Percentiles rank a stretch among this genome's conserved stretches.
Conservation (phyloP, 2,113 vertebrate genomes). For the Plecotus auritus region DNA sequence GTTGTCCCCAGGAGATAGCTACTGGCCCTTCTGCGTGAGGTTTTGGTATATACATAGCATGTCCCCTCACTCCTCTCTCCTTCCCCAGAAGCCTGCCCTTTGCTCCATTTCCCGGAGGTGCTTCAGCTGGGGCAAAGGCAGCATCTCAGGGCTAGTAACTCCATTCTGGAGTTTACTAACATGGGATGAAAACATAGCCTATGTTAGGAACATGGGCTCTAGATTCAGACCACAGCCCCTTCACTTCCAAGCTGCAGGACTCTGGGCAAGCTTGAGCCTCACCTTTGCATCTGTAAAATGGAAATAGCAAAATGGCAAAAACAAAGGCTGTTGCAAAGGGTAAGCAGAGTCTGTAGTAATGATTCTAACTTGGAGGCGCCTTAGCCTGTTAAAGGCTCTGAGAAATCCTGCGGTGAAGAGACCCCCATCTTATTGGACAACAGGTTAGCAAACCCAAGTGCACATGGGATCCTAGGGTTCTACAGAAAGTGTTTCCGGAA, state of each 20-base stretch:
- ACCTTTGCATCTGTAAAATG: not conserved
- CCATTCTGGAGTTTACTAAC: not conserved
- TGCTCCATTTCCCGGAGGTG: not conserved
- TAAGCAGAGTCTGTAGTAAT: not conserved
- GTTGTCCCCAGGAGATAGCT: not conserved
- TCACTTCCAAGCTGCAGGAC: not conserved
- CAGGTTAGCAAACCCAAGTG: not conserved
- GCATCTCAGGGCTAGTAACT: not conserved
- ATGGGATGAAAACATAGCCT: not conserved
- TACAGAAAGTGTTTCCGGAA: not conserved
- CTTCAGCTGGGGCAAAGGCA: not conserved
- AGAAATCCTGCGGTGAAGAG: not conserved
- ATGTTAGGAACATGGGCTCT: not conserved
- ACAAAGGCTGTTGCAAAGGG: not conserved
- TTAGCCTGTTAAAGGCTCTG: not conserved
- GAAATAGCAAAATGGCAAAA: not conserved
- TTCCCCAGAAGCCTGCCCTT: not conserved
- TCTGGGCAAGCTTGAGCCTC: not conserved
- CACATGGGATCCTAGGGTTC: not conserved
- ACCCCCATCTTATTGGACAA: not conserved
- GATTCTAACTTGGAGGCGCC: not conserved
- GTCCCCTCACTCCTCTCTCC: not conserved
- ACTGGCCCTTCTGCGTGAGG: not conserved
- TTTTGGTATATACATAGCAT: not conserved
- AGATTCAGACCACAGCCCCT: not conserved